Base-by-base conservation (phyloP, 2,797 vertebrate genomes). In the Catamblyrhynchus diadema region DNA sequence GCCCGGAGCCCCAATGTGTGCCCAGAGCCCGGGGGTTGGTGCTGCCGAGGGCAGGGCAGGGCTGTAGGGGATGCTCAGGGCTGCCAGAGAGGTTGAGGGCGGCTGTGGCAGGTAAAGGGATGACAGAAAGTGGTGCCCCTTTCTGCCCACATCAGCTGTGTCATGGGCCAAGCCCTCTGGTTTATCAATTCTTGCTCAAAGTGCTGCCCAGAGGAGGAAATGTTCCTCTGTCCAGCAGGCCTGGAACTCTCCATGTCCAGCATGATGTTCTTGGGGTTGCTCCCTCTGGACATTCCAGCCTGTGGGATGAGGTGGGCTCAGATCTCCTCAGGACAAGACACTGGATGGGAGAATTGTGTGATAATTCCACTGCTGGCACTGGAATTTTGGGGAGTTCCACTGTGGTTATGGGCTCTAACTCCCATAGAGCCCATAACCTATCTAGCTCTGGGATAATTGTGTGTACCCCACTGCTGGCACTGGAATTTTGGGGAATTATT, bases 141-240 rank as follows among this genome's bases (percentile, higher is more conserved):
- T 57, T 23, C 59, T 33, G 60, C 71, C 56, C 18, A 4, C 10
- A 1, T 14, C 54, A 6, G n/a, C 45, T 1, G 0, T 5, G 22
- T 21, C 0, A 0, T 4, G 1, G 28, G 70, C 50, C 66, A 10
- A 11, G 7, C 25, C 24, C n/a, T 32, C 13, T 32, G 19, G 9
- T 62, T 82, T 51, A 6, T 32, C 48, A 23, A 19, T 62, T 80
- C 35, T 69, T 72, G n/a, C 64, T 80, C 50, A 28, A 50, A 81
- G 45, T 12, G 10, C 37, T 91, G 14, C 51, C 33, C 3, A 28
- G 84, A 81, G 35, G 30, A 48, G 60, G 48, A 59, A 75, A 47
- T 2, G 0, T 71, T 62, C 7, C 7, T 14, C 56, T 48, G 42
- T 32, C 51, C 5, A 4, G 8, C 12, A 20, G 19, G 7, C 15